phyloP scores from a whole-genome alignment of 1,140 invertebrate genomes.

The Brachionus sp. region DNA sequence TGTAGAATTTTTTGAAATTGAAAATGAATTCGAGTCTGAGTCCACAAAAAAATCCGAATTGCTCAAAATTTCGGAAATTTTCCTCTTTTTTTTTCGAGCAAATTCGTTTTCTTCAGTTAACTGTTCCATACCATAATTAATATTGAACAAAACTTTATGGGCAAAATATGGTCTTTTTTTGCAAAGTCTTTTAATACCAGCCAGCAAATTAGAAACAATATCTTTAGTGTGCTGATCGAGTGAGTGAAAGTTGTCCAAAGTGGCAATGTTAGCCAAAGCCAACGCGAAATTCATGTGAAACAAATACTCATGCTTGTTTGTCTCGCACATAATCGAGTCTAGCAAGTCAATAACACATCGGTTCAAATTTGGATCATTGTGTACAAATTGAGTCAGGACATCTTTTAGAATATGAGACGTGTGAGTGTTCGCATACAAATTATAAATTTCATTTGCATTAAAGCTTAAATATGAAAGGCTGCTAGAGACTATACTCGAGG shows the following conservation, averaged over 20 bases:
- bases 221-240: constrained; percentile 31
- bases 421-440: constrained; percentile 30
- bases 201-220: constrained; percentile 29
- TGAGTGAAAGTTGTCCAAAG: constrained; percentile 28
- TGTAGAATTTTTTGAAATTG: neutral
- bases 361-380: constrained; percentile 37
- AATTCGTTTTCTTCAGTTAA: neutral
- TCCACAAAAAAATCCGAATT: neutral
- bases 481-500: neutral
- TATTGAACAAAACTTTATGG: constrained; percentile 34
- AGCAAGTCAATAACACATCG: constrained; percentile 34
- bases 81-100: neutral
- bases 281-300: constrained; percentile 44
- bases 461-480: neutral
- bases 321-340: constrained; percentile 38
- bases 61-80: neutral
- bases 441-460: constrained; percentile 25
- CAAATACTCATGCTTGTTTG: constrained; percentile 25
- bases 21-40: constrained; percentile 13
- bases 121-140: neutral
- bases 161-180: constrained; percentile 20
- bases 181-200: constrained; percentile 5
- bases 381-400: constrained; percentile 18
- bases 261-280: constrained; percentile 37
- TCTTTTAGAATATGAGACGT: constrained; percentile 32